These are phyloP conservation scores for Rattus norvegicus DNA, from an alignment of 2,113 vertebrate species.

Conservation along the genomic window DNA sequence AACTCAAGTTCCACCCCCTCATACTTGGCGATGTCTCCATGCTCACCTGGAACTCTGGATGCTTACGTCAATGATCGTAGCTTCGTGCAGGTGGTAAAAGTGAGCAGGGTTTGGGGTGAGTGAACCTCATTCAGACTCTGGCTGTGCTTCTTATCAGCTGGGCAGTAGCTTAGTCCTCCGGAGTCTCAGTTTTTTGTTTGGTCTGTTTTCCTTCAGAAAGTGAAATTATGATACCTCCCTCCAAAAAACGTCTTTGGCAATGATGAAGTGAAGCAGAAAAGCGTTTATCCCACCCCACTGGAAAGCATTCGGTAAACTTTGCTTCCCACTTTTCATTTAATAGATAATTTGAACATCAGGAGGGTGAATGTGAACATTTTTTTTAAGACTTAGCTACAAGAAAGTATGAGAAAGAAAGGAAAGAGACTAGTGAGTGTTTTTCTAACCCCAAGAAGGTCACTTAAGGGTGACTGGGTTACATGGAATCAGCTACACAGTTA, in stretches of 20 bases:
- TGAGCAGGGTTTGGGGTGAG: not conserved
- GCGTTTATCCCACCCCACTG: not conserved
- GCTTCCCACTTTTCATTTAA: not conserved
- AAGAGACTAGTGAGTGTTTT: slow-evolving; percentile 33
- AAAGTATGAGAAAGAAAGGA: slow-evolving; percentile 17
- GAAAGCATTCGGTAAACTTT: not conserved
- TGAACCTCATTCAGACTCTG: not conserved
- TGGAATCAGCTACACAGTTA: not conserved
- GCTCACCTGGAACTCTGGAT: not conserved
- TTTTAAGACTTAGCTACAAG: slow-evolving; percentile 21
- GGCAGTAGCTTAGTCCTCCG: not conserved
- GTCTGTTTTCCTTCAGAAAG: not conserved
- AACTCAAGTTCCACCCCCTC: not conserved
- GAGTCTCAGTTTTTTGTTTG: not conserved
- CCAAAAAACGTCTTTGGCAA: not conserved
- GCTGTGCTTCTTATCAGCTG: not conserved
- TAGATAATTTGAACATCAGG: not conserved
- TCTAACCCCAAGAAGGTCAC: not conserved
- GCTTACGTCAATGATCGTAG: not conserved
- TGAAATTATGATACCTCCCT: not conserved
- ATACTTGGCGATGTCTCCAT: not conserved
- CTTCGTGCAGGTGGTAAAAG: not conserved
- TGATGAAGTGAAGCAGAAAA: slow-evolving; percentile 21
- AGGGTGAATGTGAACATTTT: not conserved
- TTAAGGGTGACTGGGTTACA: slow-evolving; percentile 27